Conservation (phyloP, 2,797 vertebrate species). For the Acanthurus tractus region DNA sequence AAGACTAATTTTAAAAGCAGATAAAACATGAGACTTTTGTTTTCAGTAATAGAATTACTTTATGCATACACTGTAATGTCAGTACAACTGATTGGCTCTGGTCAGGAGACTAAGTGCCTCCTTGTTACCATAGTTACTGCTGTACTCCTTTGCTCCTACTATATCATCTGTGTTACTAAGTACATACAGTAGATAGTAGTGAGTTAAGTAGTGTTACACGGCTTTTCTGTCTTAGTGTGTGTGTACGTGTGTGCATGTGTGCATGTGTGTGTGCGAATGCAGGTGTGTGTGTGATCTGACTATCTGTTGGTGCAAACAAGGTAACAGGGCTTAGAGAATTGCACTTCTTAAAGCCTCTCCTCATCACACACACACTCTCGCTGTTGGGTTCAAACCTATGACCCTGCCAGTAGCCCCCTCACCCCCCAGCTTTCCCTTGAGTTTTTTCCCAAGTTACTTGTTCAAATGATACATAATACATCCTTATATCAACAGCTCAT, state of each 20-base stretch:
- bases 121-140: constrained; percentile 66
- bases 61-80: constrained; percentile 5
- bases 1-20: not conserved
- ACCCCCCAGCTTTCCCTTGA: constrained; percentile 51
- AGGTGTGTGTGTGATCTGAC: constrained; percentile 3
- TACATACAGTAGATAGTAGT: constrained; percentile 12
- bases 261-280: constrained; percentile 9
- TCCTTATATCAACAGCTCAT: constrained; percentile 57
- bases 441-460: constrained; percentile 48
- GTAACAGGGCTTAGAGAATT: constrained; percentile 79
- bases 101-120: constrained; percentile 28
- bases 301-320: constrained; percentile 80
- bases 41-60: constrained; percentile 22
- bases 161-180: constrained; percentile 33
- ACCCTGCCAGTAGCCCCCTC: constrained; percentile 49
- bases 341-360: constrained; percentile 62
- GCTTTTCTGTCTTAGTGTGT: constrained; percentile 17
- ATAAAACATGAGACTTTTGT: constrained; percentile 3
- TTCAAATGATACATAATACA: constrained; percentile 73
- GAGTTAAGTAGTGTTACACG: constrained; percentile 3
- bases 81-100: constrained; percentile 33
- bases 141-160: constrained; percentile 30
- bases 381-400: constrained; percentile 60
- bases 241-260: constrained; percentile 13
- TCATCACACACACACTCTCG: constrained; percentile 65